Evolutionary conservation across 2,888 invertebrate species (phyloP).

Genomic region (Mantis religiosa): DNA sequence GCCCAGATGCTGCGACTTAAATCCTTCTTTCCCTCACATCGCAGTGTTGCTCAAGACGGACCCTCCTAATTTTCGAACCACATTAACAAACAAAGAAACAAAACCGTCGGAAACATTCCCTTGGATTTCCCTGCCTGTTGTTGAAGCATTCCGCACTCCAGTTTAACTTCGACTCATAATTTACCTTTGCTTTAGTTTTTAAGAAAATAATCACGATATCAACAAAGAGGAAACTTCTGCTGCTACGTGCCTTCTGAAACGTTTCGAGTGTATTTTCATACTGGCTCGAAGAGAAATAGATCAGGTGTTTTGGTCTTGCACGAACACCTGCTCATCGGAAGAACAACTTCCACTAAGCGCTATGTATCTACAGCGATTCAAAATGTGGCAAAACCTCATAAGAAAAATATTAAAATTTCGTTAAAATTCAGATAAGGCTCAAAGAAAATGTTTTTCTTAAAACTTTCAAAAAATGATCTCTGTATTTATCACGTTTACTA

Average conservation of each 20-base stretch:
- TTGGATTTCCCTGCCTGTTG: neutral
- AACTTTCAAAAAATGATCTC: too few species aligned
- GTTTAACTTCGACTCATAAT: neutral
- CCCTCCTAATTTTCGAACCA: neutral
- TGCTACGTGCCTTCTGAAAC: neutral
- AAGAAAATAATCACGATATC: neutral
- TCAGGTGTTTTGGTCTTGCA: neutral
- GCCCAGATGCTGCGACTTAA: neutral
- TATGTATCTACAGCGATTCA: too few species aligned
- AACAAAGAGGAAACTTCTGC: neutral
- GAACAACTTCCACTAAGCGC: too few species aligned
- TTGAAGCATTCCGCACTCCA: neutral
- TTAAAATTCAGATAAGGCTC: too few species aligned
- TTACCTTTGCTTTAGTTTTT: neutral
- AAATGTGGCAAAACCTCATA: too few species aligned
- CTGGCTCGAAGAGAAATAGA: neutral
- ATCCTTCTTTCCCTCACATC: neutral
- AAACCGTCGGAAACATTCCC: neutral
- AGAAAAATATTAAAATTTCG: too few species aligned
- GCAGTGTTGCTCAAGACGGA: neutral
- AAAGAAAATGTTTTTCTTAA: too few species aligned
- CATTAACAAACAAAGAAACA: neutral
- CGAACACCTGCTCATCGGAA: neutral
- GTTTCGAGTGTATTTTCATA: neutral
- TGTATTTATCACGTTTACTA: too few species aligned